Base-by-base conservation (phyloP, 2,888 invertebrate species). In the Falcaria lacertinaria region DNA sequence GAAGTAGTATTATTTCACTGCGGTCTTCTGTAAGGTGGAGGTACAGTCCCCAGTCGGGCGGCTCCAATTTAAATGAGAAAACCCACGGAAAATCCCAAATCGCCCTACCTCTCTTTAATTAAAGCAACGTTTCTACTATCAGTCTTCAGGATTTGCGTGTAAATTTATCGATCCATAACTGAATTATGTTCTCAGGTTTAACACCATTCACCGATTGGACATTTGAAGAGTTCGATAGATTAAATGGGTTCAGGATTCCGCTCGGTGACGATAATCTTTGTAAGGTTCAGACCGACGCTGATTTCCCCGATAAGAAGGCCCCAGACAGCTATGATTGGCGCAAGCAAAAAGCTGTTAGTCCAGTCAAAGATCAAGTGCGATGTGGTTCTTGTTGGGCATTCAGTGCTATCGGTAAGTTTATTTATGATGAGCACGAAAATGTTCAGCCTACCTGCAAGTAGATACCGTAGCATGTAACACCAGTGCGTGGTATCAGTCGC, bases 361-460 rank as follows among this genome's bases (percentile, higher is more conserved):
- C 82, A 0, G 90, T 96, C 14, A 96, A 96, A 69, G 91, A 95
- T 80, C 96, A 97, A 85, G 93, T 91, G 15, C 76, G 78, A 39
- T 96, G 96, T 71, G 95, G 95, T 19, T 94, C 94, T 28, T 96
- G 96, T 81, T 97, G 95, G 95, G 91, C 96, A 28, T 73, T 69
- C 37, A 59, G 63, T 42, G 8, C 54, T 1, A 42, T 40, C 37
- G 69, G 69, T 65, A 39, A 43, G 48, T 42, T 2, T 16, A 40
- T 32, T 22, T n/a, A n/a, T n/a, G n/a, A n/a, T n/a, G n/a, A n/a
- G n/a, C n/a, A n/a, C n/a, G n/a, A n/a, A n/a, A n/a, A n/a, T n/a
- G n/a, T n/a, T n/a, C n/a, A n/a, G n/a, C n/a, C n/a, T n/a, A 28
- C 4, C 11, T 39, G 5, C 2, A 8, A 28, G 3, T 11, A 28